These are phyloP conservation scores for Spinus olivaceus DNA, from an alignment of 2,797 vertebrate species.

Conservation along the genomic window DNA sequence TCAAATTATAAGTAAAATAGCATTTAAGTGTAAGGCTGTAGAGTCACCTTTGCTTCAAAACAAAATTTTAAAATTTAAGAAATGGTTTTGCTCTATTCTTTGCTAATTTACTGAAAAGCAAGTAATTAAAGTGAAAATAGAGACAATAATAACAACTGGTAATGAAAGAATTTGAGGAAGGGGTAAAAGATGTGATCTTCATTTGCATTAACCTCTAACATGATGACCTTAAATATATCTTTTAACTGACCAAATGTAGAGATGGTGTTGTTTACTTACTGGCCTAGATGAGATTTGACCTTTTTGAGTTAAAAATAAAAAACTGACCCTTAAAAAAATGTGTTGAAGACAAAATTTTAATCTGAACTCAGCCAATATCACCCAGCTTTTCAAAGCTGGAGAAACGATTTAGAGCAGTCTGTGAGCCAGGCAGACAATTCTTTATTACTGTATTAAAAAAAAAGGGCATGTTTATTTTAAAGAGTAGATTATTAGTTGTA, in stretches of 20 bases:
- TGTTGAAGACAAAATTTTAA: background rate
- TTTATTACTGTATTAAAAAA: background rate
- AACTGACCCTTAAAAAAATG: background rate
- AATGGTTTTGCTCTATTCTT: background rate
- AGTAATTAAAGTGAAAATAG: background rate
- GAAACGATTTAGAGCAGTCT: background rate
- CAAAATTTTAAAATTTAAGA: background rate
- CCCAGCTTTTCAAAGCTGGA: background rate
- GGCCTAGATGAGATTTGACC: background rate
- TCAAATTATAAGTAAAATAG: background rate
- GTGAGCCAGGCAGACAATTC: background rate
- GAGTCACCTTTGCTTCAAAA: background rate
- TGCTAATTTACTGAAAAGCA: background rate
- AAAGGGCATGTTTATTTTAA: background rate
- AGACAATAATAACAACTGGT: background rate
- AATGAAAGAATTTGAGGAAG: background rate
- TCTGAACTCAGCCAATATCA: background rate
- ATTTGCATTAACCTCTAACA: background rate
- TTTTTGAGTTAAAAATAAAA: background rate
- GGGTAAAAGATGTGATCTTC: rapidly evolving
- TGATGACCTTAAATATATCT: background rate
- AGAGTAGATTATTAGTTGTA: background rate
- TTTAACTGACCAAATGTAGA: background rate
- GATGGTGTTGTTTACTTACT: background rate
- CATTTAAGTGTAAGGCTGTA: background rate